Evolutionary conservation across 1,140 invertebrate genomes (phyloP).

Genomic region (Cryptotermes secundus): DNA sequence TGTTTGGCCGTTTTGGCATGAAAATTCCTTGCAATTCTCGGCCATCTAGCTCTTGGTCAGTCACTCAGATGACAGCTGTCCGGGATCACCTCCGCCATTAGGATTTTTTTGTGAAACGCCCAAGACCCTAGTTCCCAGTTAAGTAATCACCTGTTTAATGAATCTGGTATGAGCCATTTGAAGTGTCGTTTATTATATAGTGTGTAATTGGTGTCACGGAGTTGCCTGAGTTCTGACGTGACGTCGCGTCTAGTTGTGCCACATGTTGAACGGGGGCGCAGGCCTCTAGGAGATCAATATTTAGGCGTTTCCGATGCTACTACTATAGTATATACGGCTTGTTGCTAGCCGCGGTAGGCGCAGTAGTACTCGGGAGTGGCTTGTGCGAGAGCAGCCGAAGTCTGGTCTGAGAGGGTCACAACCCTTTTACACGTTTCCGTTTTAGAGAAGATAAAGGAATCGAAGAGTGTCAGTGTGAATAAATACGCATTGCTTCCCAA

Average conservation of each 20-base stretch:
- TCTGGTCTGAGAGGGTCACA: neutral
- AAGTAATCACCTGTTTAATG: too few relatives aligned
- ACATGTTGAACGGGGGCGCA: conserved; percentile 1
- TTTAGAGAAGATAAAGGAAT: neutral
- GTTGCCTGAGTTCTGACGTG: neutral
- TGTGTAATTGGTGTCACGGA: neutral
- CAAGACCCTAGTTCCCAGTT: too few relatives aligned
- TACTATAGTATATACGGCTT: neutral
- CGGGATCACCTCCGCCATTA: too few relatives aligned
- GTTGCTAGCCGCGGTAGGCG: neutral
- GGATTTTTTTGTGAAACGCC: too few relatives aligned
- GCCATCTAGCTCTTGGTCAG: too few relatives aligned
- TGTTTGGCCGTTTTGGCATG: too few relatives aligned
- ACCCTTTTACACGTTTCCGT: neutral
- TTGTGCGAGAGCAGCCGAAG: neutral
- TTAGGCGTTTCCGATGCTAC: neutral
- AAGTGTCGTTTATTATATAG: neutral
- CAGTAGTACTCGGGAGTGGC: neutral
- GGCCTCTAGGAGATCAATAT: neutral
- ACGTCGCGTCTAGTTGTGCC: neutral
- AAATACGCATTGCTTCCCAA: neutral
- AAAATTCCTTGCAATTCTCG: too few relatives aligned
- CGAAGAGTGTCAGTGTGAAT: neutral
- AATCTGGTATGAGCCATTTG: too few relatives aligned
- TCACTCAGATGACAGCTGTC: too few relatives aligned